Base-by-base conservation (phyloP, 1,140 invertebrate genomes). In the Muscidifurax raptorellus region DNA sequence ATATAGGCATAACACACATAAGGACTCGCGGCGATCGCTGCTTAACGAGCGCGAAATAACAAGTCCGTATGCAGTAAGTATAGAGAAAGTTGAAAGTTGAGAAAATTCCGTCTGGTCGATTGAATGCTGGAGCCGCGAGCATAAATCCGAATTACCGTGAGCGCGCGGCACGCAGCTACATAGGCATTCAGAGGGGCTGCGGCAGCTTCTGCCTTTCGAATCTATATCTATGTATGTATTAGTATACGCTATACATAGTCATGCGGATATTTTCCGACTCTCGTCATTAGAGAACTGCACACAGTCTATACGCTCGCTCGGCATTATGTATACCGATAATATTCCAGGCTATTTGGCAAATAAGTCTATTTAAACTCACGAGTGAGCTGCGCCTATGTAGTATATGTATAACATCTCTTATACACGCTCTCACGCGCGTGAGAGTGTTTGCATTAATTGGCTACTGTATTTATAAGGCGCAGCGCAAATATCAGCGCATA, bases 371-470 rank as follows among this genome's bases (percentile, higher is more conserved):
- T 80, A 71, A 71, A 30, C 40, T 22, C 67, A 71, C 79, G 67
- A 28, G 47, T 18, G 47, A 13, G 12, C 12, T 2, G 44, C 32
- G 13, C 2, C 47, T 0, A 9, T 59, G n/a, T 59, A 59, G 22
- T 18, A 40, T 40, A 9, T 6, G 6, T n/a, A 59, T 59, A 4
- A 6, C 15, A 18, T 59, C 18, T 59, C 1, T 59, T 18, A 59
- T 22, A 15, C 6, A 4, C 52, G 52, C 52, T 18, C 18, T n/a
- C 0, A 18, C 12, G 12, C 44, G 44, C 44, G 13, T 18, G 52
- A n/a, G 52, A 5, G 52, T 47, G 67, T 47, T 81, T 47, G 40
- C 79, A 30, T 81, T 81, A 81, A 81, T 72, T 81, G 40, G 25
- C 44, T 18, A 40, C 0, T 10, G 79, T 30, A 59, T 81, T 81